Evolutionary conservation across 2,113 vertebrate species (phyloP).

Genomic region (Lycaon pictus): DNA sequence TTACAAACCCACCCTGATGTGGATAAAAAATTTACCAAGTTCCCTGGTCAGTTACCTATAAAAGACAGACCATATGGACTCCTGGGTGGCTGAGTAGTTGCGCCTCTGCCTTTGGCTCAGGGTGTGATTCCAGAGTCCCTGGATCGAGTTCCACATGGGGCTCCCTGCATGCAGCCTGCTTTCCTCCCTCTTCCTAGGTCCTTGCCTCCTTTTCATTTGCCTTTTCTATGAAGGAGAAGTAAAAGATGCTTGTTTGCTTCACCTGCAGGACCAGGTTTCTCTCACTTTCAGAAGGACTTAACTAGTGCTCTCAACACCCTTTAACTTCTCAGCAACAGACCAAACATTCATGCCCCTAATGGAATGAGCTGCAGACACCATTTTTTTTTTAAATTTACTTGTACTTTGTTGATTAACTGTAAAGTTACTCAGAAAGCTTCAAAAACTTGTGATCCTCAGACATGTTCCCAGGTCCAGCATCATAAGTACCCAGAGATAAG

Average conservation of each 20-base stretch:
- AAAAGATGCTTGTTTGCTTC: neutral
- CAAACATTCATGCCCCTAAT: neutral
- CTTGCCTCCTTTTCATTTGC: neutral
- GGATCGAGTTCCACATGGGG: too few relatives aligned
- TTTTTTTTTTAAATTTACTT: neutral
- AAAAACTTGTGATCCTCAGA: neutral
- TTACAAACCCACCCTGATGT: too few relatives aligned
- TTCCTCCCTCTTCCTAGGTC: too few relatives aligned
- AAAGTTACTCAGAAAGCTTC: neutral
- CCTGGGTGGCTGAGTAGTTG: too few relatives aligned
- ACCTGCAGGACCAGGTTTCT: neutral
- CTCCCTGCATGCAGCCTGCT: too few relatives aligned
- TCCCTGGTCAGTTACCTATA: too few relatives aligned
- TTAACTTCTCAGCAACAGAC: neutral
- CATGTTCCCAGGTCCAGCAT: neutral
- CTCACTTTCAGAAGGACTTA: neutral
- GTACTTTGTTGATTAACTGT: neutral
- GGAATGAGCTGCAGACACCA: neutral
- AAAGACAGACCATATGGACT: too few relatives aligned
- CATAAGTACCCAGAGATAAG: neutral
- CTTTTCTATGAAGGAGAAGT: neutral
- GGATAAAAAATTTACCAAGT: too few relatives aligned
- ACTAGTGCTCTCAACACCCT: neutral
- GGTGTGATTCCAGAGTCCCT: too few relatives aligned
- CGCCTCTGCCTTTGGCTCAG: too few relatives aligned